Evolutionary conservation across 2,888 invertebrate genomes (phyloP).

Genomic region (Halocaridina rubra): DNA sequence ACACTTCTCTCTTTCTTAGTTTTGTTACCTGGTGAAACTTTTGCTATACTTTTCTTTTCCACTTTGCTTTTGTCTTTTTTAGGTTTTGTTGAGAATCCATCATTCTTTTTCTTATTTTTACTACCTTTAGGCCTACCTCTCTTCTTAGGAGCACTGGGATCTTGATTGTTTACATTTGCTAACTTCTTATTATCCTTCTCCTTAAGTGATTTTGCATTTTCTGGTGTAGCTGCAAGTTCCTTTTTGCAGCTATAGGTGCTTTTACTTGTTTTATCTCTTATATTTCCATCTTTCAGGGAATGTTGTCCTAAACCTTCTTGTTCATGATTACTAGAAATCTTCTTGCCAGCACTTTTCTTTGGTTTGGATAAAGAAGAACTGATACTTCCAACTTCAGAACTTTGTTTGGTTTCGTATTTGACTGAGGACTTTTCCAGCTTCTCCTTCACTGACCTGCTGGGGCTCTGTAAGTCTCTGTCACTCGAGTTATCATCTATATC

Average conservation of each 20-base stretch:
- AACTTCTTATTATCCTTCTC: neutral
- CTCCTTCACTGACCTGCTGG: neutral
- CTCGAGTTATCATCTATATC: neutral
- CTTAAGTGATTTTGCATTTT: neutral
- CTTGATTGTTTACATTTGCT: neutral
- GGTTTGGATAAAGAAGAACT: constrained; percentile 27
- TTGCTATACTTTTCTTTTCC: neutral
- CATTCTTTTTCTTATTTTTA: constrained; percentile 59
- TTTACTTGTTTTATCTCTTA: neutral
- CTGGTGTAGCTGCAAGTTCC: neutral
- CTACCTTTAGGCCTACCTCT: constrained; percentile 62
- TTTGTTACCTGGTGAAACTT: constrained; percentile 14
- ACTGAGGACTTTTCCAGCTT: constrained; percentile 22
- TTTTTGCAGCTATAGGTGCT: neutral
- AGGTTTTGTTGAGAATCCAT: constrained; percentile 33
- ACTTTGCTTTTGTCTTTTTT: constrained; percentile 34
- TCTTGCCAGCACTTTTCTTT: constrained; percentile 32
- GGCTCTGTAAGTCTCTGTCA: neutral
- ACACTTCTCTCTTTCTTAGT: constrained; percentile 47
- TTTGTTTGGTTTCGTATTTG: constrained; percentile 46
- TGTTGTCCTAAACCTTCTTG: neutral
- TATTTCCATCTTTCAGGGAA: constrained; percentile 13
- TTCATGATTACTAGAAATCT: neutral
- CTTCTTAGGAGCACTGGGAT: constrained; percentile 31
- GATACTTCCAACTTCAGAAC: neutral